Base-by-base conservation (phyloP, 2,888 invertebrate species). In the Pseudococcus viburni region DNA sequence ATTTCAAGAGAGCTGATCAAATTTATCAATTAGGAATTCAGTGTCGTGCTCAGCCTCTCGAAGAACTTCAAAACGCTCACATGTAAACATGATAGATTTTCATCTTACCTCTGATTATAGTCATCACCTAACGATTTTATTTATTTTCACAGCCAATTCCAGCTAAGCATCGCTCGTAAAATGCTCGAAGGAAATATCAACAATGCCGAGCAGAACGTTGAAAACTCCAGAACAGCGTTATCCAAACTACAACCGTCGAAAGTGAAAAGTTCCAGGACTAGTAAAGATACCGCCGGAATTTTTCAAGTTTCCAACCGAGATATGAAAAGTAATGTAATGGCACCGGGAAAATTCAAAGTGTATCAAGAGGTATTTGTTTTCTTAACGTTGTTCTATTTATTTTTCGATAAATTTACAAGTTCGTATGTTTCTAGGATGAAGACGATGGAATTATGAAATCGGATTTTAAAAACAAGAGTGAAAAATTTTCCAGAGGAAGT, bases 1-100 rank as follows among this genome's bases (percentile, higher is more conserved):
- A 98, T 92, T 95, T 94, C 90, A 95, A 95, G 91, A 94, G 94
- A 91, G 98, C 98, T 0, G 95, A 97, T 91, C 94, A 95, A 90
- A 94, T 98, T 39, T 96, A 96, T 91, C 93, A 94, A 91, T 92
- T 95, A 90, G 98, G 98, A 0, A 93, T 96, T 77, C 93, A 94
- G 84, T 94, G 94, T 86, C 93, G 94, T 55, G 98, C 98, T 1
- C 94, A 97, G 91, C 98, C 98, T 0, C 92, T 94, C 64, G 95
- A 96, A 89, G 95, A 95, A 91, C 92, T 97, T 19, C 93, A 95
- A 90, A 93, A 94, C 90, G 96, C 96, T 0, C 95, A 96, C 91
- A 94, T 94, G 93, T 95, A 93, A 92, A 94, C 1, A 17, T 5
- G 55, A 55, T 80, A 26, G 0, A 17, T 91, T 91, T 46, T 46